These are phyloP conservation scores for Osmerus eperlanus DNA, from an alignment of 2,113 vertebrate species.

Conservation along the genomic window DNA sequence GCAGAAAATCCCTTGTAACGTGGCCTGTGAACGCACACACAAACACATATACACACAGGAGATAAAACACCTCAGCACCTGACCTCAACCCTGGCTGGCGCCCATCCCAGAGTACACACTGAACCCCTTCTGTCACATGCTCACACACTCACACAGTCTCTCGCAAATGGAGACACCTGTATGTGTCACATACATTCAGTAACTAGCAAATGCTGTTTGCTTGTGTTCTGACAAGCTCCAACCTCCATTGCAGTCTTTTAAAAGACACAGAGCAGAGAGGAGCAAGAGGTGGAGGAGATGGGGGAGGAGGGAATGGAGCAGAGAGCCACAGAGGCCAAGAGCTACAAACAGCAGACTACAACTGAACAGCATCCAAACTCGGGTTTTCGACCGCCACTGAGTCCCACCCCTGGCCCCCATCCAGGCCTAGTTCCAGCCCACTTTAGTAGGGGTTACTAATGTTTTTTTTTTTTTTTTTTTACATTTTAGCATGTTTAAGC, in stretches of 20 bases:
- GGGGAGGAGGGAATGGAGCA: not conserved
- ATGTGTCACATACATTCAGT: conserved; percentile 70
- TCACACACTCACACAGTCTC: conserved; percentile 12
- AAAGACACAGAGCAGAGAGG: conserved; percentile 61
- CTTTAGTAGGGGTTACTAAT: no score
- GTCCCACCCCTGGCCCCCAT: no score
- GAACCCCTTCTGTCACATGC: not conserved
- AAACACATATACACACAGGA: conserved; percentile 27
- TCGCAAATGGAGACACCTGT: not conserved
- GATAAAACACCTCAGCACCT: not conserved
- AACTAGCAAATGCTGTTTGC: conserved; percentile 45
- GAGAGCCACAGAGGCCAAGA: conserved; percentile 1
- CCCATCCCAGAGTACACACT: not conserved
- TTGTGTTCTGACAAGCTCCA: conserved; percentile 38
- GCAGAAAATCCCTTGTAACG: conserved; percentile 13
- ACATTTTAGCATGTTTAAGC: no score
- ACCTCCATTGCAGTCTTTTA: conserved; percentile 13
- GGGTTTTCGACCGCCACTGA: no score
- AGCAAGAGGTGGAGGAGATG: not conserved
- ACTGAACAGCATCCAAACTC: no score
- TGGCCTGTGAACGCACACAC: conserved; percentile 15
- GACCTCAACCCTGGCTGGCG: not conserved
- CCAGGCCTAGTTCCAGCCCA: no score
- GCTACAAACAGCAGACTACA: no score
- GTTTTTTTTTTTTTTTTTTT: no score